phyloP scores from a whole-genome alignment of 1,140 invertebrate genomes.

The Brevipalpus yothersi region DNA sequence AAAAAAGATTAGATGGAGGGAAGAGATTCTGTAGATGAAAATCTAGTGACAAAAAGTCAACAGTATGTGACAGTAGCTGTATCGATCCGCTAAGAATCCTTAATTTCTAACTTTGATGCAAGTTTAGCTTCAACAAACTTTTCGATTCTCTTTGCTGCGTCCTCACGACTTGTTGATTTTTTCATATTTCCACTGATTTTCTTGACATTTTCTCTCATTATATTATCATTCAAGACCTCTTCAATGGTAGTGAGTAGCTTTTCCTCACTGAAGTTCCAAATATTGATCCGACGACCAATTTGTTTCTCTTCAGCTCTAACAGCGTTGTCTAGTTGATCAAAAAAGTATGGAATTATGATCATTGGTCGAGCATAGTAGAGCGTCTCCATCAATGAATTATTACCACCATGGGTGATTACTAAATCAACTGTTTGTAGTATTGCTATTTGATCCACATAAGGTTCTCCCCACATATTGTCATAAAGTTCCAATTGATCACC shows the following conservation, averaged over 20 bases:
- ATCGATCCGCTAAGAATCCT: too few relatives aligned
- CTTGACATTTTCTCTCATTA: not conserved
- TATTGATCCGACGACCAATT: not conserved
- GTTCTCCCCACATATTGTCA: conserved; percentile 3
- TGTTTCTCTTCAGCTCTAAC: conserved; percentile 5
- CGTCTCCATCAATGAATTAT: not conserved
- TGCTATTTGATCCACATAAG: conserved; percentile 1
- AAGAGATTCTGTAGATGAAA: too few relatives aligned
- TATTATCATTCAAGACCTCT: not conserved
- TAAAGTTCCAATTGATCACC: not conserved
- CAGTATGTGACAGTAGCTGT: too few relatives aligned
- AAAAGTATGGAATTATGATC: conserved; percentile 5
- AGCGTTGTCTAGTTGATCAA: conserved; percentile 10
- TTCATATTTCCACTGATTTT: not conserved
- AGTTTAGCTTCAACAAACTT: not conserved
- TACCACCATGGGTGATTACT: conserved; percentile 18
- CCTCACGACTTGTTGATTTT: not conserved
- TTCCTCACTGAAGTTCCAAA: not conserved
- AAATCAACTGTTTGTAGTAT: conserved; percentile 8
- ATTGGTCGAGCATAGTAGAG: not conserved
- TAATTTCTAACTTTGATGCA: too few relatives aligned
- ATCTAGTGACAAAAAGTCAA: too few relatives aligned
- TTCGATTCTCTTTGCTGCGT: not conserved
- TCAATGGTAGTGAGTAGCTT: not conserved
- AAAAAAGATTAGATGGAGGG: too few relatives aligned